These are phyloP conservation scores for Conchocele bisecta DNA, from an alignment of 2,888 invertebrate species.

Conservation along the genomic window DNA sequence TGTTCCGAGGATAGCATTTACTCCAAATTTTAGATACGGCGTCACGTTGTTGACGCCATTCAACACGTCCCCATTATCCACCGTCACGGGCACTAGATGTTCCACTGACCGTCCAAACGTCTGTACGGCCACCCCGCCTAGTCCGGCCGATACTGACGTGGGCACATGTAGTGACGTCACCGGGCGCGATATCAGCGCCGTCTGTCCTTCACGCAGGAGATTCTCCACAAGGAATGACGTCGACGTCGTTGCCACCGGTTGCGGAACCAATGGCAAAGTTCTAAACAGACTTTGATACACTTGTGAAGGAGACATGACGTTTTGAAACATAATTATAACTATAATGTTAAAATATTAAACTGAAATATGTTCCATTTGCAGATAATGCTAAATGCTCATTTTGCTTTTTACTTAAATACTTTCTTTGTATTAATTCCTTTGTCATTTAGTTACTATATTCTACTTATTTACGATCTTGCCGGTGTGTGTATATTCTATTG, in stretches of 20 bases:
- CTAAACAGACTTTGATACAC: conserved; percentile 77
- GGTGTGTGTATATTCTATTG: too few relatives aligned
- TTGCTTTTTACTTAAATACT: too few relatives aligned
- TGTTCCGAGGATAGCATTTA: conserved; percentile 77
- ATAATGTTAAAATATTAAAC: too few relatives aligned
- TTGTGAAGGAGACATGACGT: conserved; percentile 77
- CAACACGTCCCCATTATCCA: conserved; percentile 33
- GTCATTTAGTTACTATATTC: too few relatives aligned
- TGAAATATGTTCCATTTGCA: too few relatives aligned
- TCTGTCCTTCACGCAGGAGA: conserved; percentile 71
- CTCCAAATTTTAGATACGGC: conserved; percentile 79
- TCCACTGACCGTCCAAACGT: conserved; percentile 44
- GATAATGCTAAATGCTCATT: too few relatives aligned
- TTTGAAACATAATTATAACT: conserved; percentile 71
- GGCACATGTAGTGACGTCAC: conserved; percentile 44
- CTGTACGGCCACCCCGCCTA: conserved; percentile 42
- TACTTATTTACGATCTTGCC: too few relatives aligned
- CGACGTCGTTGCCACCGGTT: conserved; percentile 64
- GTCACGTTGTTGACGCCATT: conserved; percentile 56
- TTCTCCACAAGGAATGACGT: conserved; percentile 79
- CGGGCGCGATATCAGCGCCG: conserved; percentile 62
- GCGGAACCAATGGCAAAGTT: conserved; percentile 63
- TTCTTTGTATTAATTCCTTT: too few relatives aligned
- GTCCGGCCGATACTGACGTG: conserved; percentile 29
- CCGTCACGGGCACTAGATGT: conserved; percentile 38